Percentiles rank a stretch among this genome's conserved stretches.
phyloP scores from a whole-genome alignment of 2,113 vertebrate species.

The Siniperca chuatsi region DNA sequence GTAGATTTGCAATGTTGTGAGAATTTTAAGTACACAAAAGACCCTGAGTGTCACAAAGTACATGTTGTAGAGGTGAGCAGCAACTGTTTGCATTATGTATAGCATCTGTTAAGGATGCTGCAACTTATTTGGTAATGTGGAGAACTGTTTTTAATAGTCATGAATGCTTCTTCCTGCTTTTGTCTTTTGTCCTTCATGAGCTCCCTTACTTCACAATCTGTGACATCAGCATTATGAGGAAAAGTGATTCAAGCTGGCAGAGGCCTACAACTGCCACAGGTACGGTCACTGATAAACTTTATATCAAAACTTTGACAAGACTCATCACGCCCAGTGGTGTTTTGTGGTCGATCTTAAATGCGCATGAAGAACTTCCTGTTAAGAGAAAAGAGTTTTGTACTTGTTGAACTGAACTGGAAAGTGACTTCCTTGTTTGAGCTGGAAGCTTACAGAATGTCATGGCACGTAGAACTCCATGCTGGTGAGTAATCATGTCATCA shows the following conservation, averaged over 20 bases:
- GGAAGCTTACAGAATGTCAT: not conserved
- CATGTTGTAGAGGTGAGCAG: not conserved
- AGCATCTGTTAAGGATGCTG: not conserved
- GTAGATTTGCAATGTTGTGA: not conserved
- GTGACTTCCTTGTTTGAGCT: constrained; percentile 75
- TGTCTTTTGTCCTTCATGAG: constrained; percentile 66
- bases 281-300: not conserved
- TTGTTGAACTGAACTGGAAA: constrained; percentile 1
- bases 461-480: not conserved
- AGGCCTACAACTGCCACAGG: constrained; percentile 30
- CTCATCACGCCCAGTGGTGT: too few relatives aligned
- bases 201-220: constrained; percentile 51
- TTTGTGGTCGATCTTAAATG: not conserved
- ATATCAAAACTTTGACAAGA: constrained; percentile 7
- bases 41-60: not conserved
- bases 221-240: constrained; percentile 60
- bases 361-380: constrained; percentile 5
- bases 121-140: not conserved
- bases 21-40: not conserved
- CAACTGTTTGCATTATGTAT: not conserved
- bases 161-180: constrained; percentile 33
- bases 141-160: not conserved
- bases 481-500: constrained; percentile 4
- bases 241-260: not conserved
- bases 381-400: not conserved